Evolutionary conservation across 2,797 vertebrate genomes (phyloP), one percentile per base, ranked within the genome.

Genomic region (Gallirallus australis): DNA sequence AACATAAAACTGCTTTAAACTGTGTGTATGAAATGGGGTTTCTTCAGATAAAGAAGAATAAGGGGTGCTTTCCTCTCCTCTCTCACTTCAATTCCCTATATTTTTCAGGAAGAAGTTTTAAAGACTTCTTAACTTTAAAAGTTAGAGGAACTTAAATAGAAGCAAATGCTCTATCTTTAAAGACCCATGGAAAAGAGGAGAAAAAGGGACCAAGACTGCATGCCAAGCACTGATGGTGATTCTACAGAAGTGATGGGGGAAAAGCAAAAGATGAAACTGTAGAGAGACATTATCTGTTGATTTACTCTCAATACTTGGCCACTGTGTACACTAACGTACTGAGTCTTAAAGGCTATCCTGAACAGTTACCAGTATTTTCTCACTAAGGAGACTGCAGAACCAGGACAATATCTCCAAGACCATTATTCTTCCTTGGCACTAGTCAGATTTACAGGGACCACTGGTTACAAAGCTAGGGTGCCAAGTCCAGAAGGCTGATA

Each of bases 221-320:
- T 77, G 61, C 65, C 94, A 93, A 45, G 81, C 57, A 82, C 61
- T 89, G 92, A 91, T 1, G 27, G 95, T 87, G 88, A 77, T 56
- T 90, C 89, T 92, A 80, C 7, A 85, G 90, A 87, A 94, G 91
- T 93, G 88, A 82, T 6, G 75, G 12, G 61, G 7, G 21, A 54
- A 71, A 84, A 82, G 56, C 40, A 87, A 82, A 89, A 80, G 87
- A 93, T 95, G 88, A 60, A 95, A 93, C 16, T 52, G 42, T 25
- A 82, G 28, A 81, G 53, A 72, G n/a, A 79, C 54, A 75, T 79
- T 69, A 63, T 45, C 45, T 33, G 24, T 23, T 20, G 39, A 73
- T 64, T 60, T 53, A 69, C 17, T 60, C 65, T 60, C 47, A 31
- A 40, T n/a, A 81, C 66, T 81, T 64, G 52, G 60, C 37, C 15